Conservation (phyloP, 2,888 invertebrate species). For the Oscheius sp. region DNA sequence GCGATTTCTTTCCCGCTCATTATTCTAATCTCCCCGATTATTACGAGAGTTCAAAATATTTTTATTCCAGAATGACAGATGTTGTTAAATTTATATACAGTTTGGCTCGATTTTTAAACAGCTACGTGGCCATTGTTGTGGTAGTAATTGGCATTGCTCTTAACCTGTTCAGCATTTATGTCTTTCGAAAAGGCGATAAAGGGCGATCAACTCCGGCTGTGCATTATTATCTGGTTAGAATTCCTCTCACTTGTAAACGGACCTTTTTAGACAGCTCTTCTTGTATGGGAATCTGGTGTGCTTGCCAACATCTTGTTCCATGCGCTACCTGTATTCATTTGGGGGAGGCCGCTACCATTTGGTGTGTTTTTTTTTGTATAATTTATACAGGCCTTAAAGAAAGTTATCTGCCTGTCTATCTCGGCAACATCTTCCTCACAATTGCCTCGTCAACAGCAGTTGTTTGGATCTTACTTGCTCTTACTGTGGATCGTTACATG, state of each 20-base stretch:
- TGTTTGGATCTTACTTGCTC: slow-evolving; percentile 4
- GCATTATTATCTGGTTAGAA: slow-evolving; percentile 7
- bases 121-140: background rate
- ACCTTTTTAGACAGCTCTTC: slow-evolving; percentile 1
- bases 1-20: too few species aligned
- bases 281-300: background rate
- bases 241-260: background rate
- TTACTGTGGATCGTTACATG: slow-evolving; percentile 5
- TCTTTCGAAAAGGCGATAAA: slow-evolving; percentile 17
- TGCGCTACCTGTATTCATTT: slow-evolving; percentile 6
- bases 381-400: too few species aligned
- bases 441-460: background rate
- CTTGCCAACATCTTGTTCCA: background rate
- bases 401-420: background rate
- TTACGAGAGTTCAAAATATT: too few species aligned
- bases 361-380: background rate
- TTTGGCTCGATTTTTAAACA: background rate
- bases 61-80: too few species aligned
- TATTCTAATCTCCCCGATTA: too few species aligned
- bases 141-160: background rate
- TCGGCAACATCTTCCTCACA: background rate
- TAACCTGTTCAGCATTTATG: slow-evolving; percentile 9
- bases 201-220: background rate
- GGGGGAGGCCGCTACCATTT: background rate
- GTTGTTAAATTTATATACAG: too few species aligned